phyloP scores from a whole-genome alignment of 2,797 vertebrate species.

The Tapirus indicus region DNA sequence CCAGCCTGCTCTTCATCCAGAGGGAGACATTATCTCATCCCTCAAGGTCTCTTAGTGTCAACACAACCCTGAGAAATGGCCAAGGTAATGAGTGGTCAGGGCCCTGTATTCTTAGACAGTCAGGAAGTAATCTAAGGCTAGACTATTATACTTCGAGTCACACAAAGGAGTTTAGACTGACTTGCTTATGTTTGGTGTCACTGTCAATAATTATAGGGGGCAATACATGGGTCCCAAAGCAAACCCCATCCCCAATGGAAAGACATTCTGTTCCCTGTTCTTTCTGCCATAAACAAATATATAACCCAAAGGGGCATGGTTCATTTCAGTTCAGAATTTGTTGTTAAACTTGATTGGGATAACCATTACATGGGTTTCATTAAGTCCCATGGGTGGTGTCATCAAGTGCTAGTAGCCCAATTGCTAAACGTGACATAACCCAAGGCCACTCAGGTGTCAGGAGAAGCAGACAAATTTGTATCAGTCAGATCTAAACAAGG shows the following conservation, averaged over 20 bases:
- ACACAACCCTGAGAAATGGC: conserved; percentile 5
- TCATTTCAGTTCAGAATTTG: background rate
- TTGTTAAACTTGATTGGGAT: background rate
- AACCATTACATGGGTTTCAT: background rate
- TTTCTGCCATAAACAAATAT: background rate
- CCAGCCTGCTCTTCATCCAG: background rate
- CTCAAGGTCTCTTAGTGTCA: background rate
- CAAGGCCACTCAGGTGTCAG: background rate
- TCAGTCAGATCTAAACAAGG: background rate
- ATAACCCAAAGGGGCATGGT: background rate
- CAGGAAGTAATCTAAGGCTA: background rate
- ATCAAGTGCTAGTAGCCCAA: background rate
- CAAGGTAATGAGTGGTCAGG: background rate
- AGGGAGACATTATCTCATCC: background rate
- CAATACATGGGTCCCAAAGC: background rate
- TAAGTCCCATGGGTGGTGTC: background rate
- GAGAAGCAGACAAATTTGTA: background rate
- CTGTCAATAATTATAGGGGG: background rate
- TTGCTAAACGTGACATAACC: background rate
- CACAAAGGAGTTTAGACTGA: background rate
- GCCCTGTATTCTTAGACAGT: background rate
- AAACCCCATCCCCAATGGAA: background rate
- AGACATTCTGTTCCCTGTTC: background rate
- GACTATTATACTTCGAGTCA: background rate
- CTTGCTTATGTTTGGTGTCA: background rate